Evolutionary conservation across 2,797 vertebrate genomes (phyloP), one percentile per base, ranked within the genome.

Genomic region (Micropoecilia bifurca): DNA sequence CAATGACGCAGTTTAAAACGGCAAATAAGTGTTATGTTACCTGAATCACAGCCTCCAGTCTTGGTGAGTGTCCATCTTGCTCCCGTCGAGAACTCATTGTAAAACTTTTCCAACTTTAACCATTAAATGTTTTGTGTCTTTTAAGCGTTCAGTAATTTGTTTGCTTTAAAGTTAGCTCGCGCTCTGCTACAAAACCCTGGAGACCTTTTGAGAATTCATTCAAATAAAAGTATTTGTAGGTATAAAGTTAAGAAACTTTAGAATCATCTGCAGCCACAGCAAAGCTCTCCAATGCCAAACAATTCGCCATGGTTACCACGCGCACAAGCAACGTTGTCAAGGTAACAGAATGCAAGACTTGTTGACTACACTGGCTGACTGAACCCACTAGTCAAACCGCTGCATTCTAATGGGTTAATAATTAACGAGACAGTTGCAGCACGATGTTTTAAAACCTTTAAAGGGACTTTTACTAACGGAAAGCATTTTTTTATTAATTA

Each of bases 1-100:
- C 7, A 46, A 4, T 13, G 6, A 47, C 12, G 3, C 1, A 6
- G 63, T 13, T 18, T n/a, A 16, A 68, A 39, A 33, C 3, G 20
- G 13, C 33, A 33, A 33, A n/a, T 12, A 36, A 0, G 12, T 9
- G 22, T 43, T 2, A 1, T 8, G 46, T 28, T 68, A 95, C 93
- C 95, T 96, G 95, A 92, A 96, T 96, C 88, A 96, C 95, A 77
- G 94, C 94, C 88, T 95, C 95, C 88, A 96, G 92, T 85, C 91
- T 74, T 0, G 92, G 89, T 2, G 93, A 93, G 28, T 82, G 77
- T 36, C 74, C 84, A 28, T 36, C 76, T 74, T 75, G 78, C 13
- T 91, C 93, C 74, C 39, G 90, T n/a, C 73, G 85, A 79, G 72
- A 91, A 85, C 76, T 94, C 95, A 96, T 96, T 20, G 47, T 45